Evolutionary conservation across 2,888 invertebrate genomes (phyloP).

Genomic region (Apodemia duryi): DNA sequence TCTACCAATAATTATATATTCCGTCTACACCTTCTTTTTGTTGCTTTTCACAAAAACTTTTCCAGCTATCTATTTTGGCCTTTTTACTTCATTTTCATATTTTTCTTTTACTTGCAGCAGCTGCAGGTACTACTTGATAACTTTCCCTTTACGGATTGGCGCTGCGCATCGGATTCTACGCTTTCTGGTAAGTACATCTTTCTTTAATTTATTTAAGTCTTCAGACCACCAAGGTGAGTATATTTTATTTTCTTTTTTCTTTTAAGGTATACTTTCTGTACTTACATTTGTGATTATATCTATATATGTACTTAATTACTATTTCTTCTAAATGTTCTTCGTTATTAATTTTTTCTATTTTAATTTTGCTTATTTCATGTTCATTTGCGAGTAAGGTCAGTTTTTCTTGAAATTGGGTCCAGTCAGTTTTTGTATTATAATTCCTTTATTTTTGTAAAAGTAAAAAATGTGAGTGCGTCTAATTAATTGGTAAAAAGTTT

Average conservation of each 20-base stretch:
- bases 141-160: conserved; percentile 21
- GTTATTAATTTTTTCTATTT: no score
- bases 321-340: neutral
- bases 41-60: conserved; percentile 30
- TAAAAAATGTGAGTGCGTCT: no score
- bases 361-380: no score
- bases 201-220: conserved; percentile 22
- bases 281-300: neutral
- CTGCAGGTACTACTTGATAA: conserved; percentile 27
- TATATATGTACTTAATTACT: neutral
- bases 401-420: no score
- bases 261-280: conserved; percentile 1
- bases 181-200: conserved; percentile 23
- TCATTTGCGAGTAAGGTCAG: no score
- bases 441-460: no score
- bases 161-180: conserved; percentile 28
- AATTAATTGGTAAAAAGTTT: no score
- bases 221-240: conserved; percentile 26
- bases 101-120: conserved; percentile 27
- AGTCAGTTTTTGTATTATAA: no score
- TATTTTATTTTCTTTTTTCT: neutral
- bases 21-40: conserved; percentile 30
- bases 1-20: conserved; percentile 25
- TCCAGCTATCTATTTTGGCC: conserved; percentile 30
- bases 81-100: conserved; percentile 16